Evolutionary conservation across 2,888 invertebrate species (phyloP).

Genomic region (Osedax frankpressi): DNA sequence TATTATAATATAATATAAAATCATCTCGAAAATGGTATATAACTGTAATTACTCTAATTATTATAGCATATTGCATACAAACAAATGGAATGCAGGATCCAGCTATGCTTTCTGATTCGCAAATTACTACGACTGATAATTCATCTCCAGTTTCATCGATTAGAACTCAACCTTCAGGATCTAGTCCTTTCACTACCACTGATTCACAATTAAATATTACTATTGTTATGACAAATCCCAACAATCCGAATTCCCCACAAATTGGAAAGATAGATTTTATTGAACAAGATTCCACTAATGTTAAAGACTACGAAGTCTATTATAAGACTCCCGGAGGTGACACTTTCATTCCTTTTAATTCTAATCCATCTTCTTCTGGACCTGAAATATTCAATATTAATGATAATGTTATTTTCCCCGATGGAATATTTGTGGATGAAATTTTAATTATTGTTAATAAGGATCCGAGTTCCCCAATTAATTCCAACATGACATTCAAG

Average conservation of each 20-base stretch:
- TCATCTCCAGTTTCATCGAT: neutral
- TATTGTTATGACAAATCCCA: neutral
- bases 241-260: neutral
- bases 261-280: constrained; percentile 2
- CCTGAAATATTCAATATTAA: neutral
- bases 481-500: neutral
- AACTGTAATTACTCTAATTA: no score
- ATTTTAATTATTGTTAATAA: neutral
- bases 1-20: no score
- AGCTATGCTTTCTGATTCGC: neutral
- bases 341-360: constrained; percentile 1
- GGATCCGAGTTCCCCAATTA: neutral
- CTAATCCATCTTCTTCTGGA: neutral
- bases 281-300: neutral
- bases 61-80: neutral
- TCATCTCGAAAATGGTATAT: no score
- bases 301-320: neutral
- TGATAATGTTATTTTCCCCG: neutral
- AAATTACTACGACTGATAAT: neutral
- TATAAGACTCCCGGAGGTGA: neutral
- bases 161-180: neutral
- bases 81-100: neutral
- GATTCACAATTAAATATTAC: constrained; percentile 1
- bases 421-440: neutral
- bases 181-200: neutral